These are phyloP conservation scores for Anas bahamensis DNA, from an alignment of 2,797 vertebrate genomes.

Conservation along the genomic window DNA sequence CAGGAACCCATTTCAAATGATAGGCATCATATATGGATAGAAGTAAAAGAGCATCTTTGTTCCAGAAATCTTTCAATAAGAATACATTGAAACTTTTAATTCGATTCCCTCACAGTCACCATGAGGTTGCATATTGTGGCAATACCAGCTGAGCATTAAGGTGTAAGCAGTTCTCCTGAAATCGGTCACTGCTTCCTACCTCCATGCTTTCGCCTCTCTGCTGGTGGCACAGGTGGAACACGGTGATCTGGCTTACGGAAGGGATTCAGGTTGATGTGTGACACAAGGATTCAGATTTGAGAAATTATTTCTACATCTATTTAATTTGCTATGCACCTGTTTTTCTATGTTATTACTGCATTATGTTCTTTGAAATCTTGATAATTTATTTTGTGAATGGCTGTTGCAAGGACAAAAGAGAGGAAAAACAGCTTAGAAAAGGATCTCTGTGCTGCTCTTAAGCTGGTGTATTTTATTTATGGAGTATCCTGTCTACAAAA, in stretches of 20 bases:
- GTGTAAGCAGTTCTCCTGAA: not conserved
- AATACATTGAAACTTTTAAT: not conserved
- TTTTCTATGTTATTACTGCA: not conserved
- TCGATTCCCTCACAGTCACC: not conserved
- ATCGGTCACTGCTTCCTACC: not conserved
- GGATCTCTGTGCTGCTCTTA: not conserved
- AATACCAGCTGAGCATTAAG: not conserved
- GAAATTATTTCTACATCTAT: not conserved
- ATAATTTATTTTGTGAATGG: not conserved
- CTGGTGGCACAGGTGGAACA: not conserved
- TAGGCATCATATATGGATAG: rapidly evolving
- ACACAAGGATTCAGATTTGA: not conserved
- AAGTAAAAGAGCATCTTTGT: not conserved
- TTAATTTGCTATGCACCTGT: not conserved
- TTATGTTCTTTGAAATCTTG: not conserved
- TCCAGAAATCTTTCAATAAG: not conserved
- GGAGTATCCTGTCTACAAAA: not conserved
- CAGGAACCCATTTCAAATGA: not conserved
- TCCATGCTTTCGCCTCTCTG: not conserved
- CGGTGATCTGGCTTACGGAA: not conserved
- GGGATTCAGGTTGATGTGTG: not conserved
- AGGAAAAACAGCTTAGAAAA: not conserved
- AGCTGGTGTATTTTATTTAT: not conserved
- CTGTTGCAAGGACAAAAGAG: not conserved
- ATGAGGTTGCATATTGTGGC: not conserved